Evolutionary conservation across 2,113 vertebrate genomes (phyloP), one percentile per base, ranked within the genome.

Genomic region (Amblyopsis rosae): DNA sequence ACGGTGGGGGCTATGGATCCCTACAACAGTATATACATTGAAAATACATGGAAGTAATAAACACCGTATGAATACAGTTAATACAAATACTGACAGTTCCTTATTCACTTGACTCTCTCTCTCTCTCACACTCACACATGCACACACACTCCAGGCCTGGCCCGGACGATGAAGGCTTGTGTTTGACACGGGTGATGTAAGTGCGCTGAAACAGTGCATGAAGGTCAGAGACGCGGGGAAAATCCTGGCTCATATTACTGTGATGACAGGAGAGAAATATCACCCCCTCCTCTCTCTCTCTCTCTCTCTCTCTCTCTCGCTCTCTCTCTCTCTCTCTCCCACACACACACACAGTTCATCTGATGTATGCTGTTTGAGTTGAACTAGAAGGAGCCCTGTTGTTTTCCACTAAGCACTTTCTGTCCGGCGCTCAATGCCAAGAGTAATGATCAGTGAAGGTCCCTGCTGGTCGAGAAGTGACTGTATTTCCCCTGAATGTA

Each of bases 391-490:
- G 77, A 65, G 55, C 82, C 78, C 75, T 79, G 88, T 83, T 88
- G 84, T 84, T 88, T 84, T 83, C 74, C 77, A 73, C 78, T 77
- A 80, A 87, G 83, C 80, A 87, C 80, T 75, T 84, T 85, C 70
- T 87, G 81, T 76, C 81, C 68, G 63, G 55, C 78, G 62, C 65
- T 79, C 82, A 76, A 73, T 75, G 81, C 78, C 67, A 63, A 69
- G 79, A 85, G 73, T 84, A 86, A 87, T 84, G 79, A 83, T 81
- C 83, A 86, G 73, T 87, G 81, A 82, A 80, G 72, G 41, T 11
- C 45, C 33, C 46, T 45, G 16, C 56, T 17, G 0, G n/a, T 53
- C 51, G 70, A 47, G 60, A 67, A 62, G 10, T 72, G 19, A 63
- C 17, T 70, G 78, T 62, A 45, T 78, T 72, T 16, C 66, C 32